Percentiles rank a stretch among this genome's conserved stretches.
phyloP scores from a whole-genome alignment of 2,888 invertebrate species.

The Euclidia mi region DNA sequence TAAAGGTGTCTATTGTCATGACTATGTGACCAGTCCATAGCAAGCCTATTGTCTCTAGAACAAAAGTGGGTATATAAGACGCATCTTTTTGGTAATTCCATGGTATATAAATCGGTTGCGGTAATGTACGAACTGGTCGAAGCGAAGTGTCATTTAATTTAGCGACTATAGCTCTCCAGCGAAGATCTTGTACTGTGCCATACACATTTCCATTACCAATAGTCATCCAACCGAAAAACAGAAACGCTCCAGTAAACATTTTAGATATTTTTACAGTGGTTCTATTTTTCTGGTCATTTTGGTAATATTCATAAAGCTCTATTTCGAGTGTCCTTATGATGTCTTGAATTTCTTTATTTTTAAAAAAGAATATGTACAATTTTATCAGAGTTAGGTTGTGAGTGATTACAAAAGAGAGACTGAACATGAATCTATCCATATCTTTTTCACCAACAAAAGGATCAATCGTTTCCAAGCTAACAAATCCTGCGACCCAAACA shows the following conservation, averaged over 20 bases:
- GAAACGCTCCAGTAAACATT: constrained; percentile 75
- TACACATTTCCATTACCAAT: constrained; percentile 81
- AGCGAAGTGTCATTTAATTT: constrained; percentile 66
- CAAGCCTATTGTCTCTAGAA: constrained; percentile 79
- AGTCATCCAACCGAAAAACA: constrained; percentile 85
- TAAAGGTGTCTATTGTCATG: constrained; percentile 84
- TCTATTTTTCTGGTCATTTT: constrained; percentile 72
- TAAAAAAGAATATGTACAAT: constrained; percentile 82
- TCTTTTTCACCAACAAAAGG: constrained; percentile 85
- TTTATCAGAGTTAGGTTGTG: constrained; percentile 84
- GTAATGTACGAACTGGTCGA: constrained; percentile 73
- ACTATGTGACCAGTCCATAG: constrained; percentile 87
- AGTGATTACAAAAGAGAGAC: constrained; percentile 84
- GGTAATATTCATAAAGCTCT: constrained; percentile 76
- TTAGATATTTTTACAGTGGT: constrained; percentile 71
- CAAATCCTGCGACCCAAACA: constrained; percentile 83
- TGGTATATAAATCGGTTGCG: constrained; percentile 86
- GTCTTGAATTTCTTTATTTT: constrained; percentile 78
- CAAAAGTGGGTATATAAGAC: constrained; percentile 77
- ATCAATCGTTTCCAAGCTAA: constrained; percentile 83
- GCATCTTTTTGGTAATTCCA: constrained; percentile 80
- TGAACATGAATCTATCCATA: constrained; percentile 85
- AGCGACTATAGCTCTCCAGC: constrained; percentile 74
- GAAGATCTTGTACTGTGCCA: constrained; percentile 78
- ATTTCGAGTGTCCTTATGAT: constrained; percentile 79